Base-by-base conservation (phyloP, 2,113 vertebrate species). In the Camelus bactrianus region DNA sequence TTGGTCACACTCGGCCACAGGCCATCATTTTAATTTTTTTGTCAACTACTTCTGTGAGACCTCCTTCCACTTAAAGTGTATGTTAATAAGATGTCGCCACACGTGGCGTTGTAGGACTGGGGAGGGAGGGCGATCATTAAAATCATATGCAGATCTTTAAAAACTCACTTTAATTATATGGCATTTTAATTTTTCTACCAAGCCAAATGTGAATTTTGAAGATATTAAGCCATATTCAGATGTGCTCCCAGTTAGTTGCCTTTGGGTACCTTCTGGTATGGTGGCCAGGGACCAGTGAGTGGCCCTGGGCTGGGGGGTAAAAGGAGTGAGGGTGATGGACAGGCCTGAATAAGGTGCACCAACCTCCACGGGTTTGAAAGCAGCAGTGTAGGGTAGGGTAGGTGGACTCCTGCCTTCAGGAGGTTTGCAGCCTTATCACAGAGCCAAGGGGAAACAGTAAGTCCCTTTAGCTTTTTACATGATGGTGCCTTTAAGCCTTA, bases 61-160 rank as follows among this genome's bases (percentile, higher is more conserved):
- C 42, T 56, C 89, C 56, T 73, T 67, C 76, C 50, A 58, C 79
- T 92, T 96, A 42, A 86, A 90, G 52, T 50, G 19, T 22, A 5
- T 54, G n/a, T 92, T 91, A 85, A 91, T 86, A 89, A 88, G 32
- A 46, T 65, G 15, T 70, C 81, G 77, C 73, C 54, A 35, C 67
- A 4, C 52, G 35, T 72, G 77, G 60, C 77, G 60, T 67, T 69
- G 17, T 22, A 46, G 50, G 60, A 7, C n/a, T 70, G 42, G 79
- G 46, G 72, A 80, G n/a, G n/a, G n/a, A 70, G 67, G 30, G 30
- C 70, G 52, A 65, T 82, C 46, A 73, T 92, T 93, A 82, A 85
- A 94, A 93, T 95, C 60, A 73, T n/a, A 62, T 32, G 26, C 32
- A 75, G 22, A 69, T 96, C 72, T 82, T 91, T 91, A 82, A 93